These are phyloP conservation scores for Teinopalpus imperialis DNA, from an alignment of 2,888 invertebrate species.

Conservation along the genomic window DNA sequence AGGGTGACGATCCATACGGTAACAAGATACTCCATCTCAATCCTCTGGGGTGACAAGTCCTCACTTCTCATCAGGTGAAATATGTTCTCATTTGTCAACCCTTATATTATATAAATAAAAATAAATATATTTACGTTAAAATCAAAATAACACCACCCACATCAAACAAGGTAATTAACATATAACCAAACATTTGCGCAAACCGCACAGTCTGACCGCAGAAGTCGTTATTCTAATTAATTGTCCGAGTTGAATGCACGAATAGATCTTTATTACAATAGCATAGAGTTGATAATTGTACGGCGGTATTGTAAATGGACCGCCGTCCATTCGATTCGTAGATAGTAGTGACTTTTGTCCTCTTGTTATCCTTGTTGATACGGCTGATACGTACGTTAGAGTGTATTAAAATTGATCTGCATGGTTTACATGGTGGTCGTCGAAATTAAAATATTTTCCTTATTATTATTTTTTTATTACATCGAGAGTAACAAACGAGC, in stretches of 20 bases:
- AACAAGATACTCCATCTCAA: too few species aligned
- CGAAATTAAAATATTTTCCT: background rate
- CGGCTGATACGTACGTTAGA: conserved; percentile 29
- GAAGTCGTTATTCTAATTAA: conserved; percentile 21
- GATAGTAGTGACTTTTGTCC: conserved; percentile 32
- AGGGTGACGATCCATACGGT: too few species aligned
- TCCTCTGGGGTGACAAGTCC: too few species aligned
- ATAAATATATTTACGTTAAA: too few species aligned
- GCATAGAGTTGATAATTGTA: background rate
- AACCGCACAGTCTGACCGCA: conserved; percentile 8
- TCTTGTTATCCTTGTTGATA: conserved; percentile 32
- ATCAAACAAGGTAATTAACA: conserved; percentile 2
- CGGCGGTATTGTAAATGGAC: conserved; percentile 13
- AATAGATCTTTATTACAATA: conserved; percentile 1
- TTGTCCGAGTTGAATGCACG: background rate
- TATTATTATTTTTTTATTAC: too few species aligned
- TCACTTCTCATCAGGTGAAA: too few species aligned
- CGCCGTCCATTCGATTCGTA: too few species aligned
- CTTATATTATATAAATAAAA: too few species aligned
- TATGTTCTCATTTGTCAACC: too few species aligned
- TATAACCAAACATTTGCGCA: conserved; percentile 13
- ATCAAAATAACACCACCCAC: too few species aligned
- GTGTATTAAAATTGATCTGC: conserved; percentile 29
- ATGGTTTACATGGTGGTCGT: conserved; percentile 29
- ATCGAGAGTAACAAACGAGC: too few species aligned